Evolutionary conservation across 2,113 vertebrate genomes (phyloP).

Genomic region (Eptesicus fuscus): DNA sequence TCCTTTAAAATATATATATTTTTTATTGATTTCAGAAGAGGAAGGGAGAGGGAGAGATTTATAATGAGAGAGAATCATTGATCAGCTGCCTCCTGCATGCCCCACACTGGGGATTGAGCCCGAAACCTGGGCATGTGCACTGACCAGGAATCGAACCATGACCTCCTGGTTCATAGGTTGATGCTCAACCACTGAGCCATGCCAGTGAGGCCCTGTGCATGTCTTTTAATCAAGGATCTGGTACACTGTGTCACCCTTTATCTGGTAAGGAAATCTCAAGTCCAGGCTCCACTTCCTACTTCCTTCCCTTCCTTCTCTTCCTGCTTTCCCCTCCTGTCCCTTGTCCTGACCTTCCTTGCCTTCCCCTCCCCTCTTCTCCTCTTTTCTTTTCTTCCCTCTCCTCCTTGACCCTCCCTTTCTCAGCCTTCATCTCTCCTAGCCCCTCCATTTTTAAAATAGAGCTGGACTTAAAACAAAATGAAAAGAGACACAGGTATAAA

Average conservation of each 20-base stretch:
- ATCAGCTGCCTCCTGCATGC: too few relatives aligned
- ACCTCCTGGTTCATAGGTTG: too few relatives aligned
- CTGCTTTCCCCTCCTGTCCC: too few relatives aligned
- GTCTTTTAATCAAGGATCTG: not conserved
- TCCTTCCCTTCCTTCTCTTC: not conserved
- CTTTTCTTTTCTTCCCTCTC: not conserved
- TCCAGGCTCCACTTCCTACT: accelerated
- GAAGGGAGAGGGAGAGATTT: too few relatives aligned
- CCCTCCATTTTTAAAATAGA: not conserved
- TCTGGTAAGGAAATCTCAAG: not conserved
- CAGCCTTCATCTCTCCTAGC: not conserved
- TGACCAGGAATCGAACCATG: too few relatives aligned
- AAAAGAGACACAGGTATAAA: not conserved
- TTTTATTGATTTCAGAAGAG: too few relatives aligned
- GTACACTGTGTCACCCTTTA: not conserved
- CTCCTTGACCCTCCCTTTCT: not conserved
- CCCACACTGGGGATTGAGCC: too few relatives aligned
- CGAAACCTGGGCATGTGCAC: too few relatives aligned
- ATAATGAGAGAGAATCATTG: too few relatives aligned
- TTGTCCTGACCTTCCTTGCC: not conserved
- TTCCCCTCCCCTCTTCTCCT: accelerated
- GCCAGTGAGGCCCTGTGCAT: too few relatives aligned
- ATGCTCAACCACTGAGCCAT: too few relatives aligned
- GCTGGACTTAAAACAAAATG: not conserved
- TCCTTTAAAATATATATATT: too few relatives aligned